Conservation (phyloP, 2,113 vertebrate genomes). For the Grammomys dolichurus region DNA sequence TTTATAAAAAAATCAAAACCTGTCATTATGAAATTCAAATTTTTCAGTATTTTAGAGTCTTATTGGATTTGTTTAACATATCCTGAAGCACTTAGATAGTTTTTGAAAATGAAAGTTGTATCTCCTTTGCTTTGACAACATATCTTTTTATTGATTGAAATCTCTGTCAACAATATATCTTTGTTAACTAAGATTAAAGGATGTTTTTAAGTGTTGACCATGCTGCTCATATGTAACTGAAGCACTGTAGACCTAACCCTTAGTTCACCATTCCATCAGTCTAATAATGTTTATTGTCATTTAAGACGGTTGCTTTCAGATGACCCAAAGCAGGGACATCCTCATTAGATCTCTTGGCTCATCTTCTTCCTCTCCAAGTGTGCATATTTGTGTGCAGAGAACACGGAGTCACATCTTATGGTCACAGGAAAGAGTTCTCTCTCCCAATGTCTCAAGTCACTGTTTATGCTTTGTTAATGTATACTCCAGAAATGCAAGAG, state of each 20-base stretch:
- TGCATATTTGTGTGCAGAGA: not conserved
- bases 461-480: slow-evolving; percentile 5
- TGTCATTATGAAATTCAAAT: slow-evolving; percentile 41
- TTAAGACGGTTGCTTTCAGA: slow-evolving; percentile 54
- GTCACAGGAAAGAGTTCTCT: not conserved
- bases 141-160: slow-evolving; percentile 50
- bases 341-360: slow-evolving; percentile 21
- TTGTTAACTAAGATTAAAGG: slow-evolving; percentile 58
- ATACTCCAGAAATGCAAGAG: slow-evolving; percentile 11
- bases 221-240: not conserved
- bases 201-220: slow-evolving; percentile 36
- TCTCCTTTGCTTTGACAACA: slow-evolving; percentile 30
- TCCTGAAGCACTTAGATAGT: slow-evolving; percentile 19
- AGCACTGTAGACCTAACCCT: slow-evolving; percentile 8
- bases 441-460: slow-evolving; percentile 34
- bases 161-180: slow-evolving; percentile 17
- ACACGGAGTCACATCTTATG: not conserved
- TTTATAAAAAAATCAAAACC: not conserved
- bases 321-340: slow-evolving; percentile 36
- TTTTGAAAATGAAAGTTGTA: slow-evolving; percentile 52
- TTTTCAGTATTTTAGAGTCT: slow-evolving; percentile 48
- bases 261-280: not conserved
- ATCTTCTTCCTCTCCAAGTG: not conserved
- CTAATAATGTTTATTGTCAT: slow-evolving; percentile 33
- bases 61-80: slow-evolving; percentile 36